phyloP scores from a whole-genome alignment of 64 coral and sea anemone species.

The Dendrophyllia cribrosa region DNA sequence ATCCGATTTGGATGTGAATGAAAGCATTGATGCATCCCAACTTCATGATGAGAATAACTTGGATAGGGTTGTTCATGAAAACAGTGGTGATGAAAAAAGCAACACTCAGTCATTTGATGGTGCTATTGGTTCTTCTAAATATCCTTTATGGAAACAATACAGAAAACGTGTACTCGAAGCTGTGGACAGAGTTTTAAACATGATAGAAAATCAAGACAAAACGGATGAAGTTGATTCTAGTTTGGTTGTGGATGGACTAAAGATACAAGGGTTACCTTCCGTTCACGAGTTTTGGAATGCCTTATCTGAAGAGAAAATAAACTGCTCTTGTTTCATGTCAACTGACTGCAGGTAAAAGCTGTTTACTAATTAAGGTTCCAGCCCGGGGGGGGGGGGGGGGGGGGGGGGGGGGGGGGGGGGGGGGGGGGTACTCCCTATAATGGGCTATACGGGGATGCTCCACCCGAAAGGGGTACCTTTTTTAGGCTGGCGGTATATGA shows the following conservation, averaged over 20 bases:
- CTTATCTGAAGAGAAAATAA: constrained; percentile 3
- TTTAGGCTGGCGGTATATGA: too few species aligned
- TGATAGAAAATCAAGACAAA: constrained; percentile 1
- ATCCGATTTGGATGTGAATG: constrained; percentile 62
- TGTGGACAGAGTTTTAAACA: not conserved
- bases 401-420: too few species aligned
- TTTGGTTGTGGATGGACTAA: not conserved
- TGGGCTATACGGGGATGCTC: too few species aligned
- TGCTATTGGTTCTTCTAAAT: not conserved
- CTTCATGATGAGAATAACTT: not conserved
- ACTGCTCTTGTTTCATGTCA: constrained; percentile 13
- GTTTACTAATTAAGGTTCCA: too few species aligned
- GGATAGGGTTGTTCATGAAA: not conserved
- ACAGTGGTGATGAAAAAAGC: not conserved
- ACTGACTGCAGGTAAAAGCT: not conserved
- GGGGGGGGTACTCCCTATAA: too few species aligned
- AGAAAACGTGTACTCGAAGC: constrained; percentile 1
- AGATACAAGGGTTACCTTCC: not conserved
- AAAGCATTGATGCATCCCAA: not conserved
- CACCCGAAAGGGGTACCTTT: too few species aligned
- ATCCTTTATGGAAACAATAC: constrained; percentile 28
- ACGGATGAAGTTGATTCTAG: too few species aligned
- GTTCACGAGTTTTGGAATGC: constrained; percentile 6
- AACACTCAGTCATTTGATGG: not conserved
- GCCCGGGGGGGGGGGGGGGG: too few species aligned